These are phyloP conservation scores for Icerya purchasi DNA, from an alignment of 2,888 invertebrate genomes.

Conservation along the genomic window DNA sequence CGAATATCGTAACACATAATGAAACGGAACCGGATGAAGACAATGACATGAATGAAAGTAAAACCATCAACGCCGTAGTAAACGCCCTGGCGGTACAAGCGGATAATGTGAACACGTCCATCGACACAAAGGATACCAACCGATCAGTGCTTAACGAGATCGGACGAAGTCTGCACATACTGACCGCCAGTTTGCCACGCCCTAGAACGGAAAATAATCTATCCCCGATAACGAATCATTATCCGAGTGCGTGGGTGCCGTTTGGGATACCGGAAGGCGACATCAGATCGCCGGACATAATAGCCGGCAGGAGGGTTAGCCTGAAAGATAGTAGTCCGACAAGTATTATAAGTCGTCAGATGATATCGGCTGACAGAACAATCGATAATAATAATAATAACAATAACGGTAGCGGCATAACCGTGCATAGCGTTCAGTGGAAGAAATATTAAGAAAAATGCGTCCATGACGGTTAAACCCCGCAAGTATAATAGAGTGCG, in stretches of 20 bases:
- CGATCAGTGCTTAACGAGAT: constrained; percentile 31
- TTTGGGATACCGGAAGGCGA: constrained; percentile 12
- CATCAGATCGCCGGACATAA: no score
- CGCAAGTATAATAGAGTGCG: no score
- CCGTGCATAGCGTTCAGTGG: no score
- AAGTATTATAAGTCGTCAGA: no score
- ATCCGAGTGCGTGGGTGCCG: constrained; percentile 2
- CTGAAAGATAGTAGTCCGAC: no score
- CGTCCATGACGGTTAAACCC: no score
- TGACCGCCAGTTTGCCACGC: constrained; percentile 40
- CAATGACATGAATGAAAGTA: constrained; percentile 45
- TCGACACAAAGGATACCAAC: constrained; percentile 37
- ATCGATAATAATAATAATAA: no score
- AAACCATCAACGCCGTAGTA: constrained; percentile 79
- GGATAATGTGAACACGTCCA: constrained; percentile 57
- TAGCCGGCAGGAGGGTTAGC: no score
- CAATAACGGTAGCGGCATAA: no score
- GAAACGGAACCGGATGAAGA: constrained; percentile 35
- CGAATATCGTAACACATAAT: constrained; percentile 60
- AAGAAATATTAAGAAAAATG: no score
- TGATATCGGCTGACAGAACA: no score
- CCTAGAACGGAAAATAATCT: constrained; percentile 71
- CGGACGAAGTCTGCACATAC: constrained; percentile 45
- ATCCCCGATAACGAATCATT: neutral
- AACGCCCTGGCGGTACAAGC: constrained; percentile 80